phyloP scores from a whole-genome alignment of 2,888 invertebrate genomes.

The Acanthacorydalis orientalis region DNA sequence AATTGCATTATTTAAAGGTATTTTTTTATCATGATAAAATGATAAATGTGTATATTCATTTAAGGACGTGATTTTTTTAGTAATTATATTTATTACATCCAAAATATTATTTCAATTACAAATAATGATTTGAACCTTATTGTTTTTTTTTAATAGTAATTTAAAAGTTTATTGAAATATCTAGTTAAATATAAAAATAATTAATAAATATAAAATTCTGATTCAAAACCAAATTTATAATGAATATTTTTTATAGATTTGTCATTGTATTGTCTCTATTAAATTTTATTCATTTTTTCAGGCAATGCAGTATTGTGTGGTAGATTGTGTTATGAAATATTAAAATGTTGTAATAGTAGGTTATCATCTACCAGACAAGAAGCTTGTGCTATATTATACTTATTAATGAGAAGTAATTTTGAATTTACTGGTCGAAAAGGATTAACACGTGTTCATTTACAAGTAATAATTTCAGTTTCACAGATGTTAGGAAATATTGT shows the following conservation, averaged over 20 bases:
- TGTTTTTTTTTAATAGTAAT: background rate
- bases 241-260: no score
- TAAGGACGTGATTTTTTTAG: background rate
- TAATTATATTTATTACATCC: background rate
- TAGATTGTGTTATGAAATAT: conserved; percentile 59
- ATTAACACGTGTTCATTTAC: conserved; percentile 76
- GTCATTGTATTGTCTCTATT: background rate
- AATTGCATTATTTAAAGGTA: conserved; percentile 65
- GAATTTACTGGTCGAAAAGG: conserved; percentile 72
- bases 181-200: no score
- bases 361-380: conserved; percentile 73
- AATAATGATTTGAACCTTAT: conserved; percentile 3
- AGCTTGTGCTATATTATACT: conserved; percentile 79
- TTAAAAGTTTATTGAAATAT: no score
- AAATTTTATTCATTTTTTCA: conserved; percentile 18
- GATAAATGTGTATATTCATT: no score
- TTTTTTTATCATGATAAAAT: no score
- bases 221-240: no score
- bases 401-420: conserved; percentile 88
- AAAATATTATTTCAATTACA: no score
- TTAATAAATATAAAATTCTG: no score
- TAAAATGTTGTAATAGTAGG: conserved; percentile 75
- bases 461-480: conserved; percentile 91
- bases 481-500: conserved; percentile 81
- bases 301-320: conserved; percentile 67